Evolutionary conservation across 1,140 invertebrate genomes (phyloP).

Genomic region (Philaenus spumarius): DNA sequence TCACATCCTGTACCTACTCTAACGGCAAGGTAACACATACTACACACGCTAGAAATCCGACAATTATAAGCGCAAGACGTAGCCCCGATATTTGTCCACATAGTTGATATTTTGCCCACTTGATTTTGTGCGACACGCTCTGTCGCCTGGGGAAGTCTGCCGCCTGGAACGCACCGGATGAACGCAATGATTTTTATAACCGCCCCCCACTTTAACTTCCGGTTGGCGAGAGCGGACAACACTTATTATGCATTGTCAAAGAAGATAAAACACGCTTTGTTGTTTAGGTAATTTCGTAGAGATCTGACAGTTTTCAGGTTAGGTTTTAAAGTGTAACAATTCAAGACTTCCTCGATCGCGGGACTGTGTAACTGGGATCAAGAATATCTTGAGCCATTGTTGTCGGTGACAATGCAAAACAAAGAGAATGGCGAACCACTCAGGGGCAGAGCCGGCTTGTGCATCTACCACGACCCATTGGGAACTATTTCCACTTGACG

Average conservation of each 20-base stretch:
- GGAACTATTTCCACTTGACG: no score
- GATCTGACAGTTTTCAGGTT: constrained; percentile 20
- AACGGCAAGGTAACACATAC: no score
- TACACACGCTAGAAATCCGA: no score
- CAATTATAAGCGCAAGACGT: no score
- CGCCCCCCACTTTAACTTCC: constrained; percentile 22
- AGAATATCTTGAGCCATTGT: neutral
- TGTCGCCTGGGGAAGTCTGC: constrained; percentile 20
- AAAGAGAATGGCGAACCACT: neutral
- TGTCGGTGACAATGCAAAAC: no score
- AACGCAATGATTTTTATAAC: constrained; percentile 31
- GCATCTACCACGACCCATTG: neutral
- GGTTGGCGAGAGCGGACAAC: constrained; percentile 10
- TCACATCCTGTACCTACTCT: no score
- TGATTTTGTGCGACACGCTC: constrained; percentile 22
- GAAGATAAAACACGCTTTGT: constrained; percentile 24
- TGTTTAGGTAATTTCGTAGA: constrained; percentile 22
- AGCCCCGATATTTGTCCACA: neutral
- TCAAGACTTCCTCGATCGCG: neutral
- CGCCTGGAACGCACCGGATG: constrained; percentile 30
- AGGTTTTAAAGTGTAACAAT: constrained; percentile 9
- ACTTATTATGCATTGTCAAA: constrained; percentile 31
- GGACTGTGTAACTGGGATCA: neutral
- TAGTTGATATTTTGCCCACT: constrained; percentile 21
- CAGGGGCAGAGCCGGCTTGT: constrained; percentile 4